Conservation (phyloP, 2,113 vertebrate genomes). For the Barbus barbus region DNA sequence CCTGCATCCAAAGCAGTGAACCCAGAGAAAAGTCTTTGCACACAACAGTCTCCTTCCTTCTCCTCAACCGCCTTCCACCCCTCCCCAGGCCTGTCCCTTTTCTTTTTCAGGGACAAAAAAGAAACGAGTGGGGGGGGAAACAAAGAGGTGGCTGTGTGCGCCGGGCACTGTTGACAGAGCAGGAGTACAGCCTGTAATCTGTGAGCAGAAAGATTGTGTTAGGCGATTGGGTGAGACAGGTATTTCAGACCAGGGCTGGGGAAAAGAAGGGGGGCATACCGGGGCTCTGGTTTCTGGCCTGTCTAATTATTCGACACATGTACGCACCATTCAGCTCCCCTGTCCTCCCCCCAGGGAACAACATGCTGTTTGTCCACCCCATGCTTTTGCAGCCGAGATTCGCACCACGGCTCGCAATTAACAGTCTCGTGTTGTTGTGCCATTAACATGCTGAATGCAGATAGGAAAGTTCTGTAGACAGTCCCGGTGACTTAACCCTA, state of each 20-base stretch:
- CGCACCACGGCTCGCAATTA: slow-evolving; percentile 69
- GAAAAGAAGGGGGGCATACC: slow-evolving; percentile 46
- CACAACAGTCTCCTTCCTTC: slow-evolving; percentile 37
- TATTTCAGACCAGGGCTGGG: slow-evolving; percentile 65
- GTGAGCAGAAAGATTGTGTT: slow-evolving; percentile 49
- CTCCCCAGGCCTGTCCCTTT: slow-evolving; percentile 29
- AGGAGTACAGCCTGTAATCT: slow-evolving; percentile 49
- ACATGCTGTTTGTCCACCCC: slow-evolving; percentile 73
- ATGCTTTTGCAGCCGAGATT: slow-evolving; percentile 68
- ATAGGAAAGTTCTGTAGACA: slow-evolving; percentile 73
- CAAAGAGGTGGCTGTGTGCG: slow-evolving; percentile 56
- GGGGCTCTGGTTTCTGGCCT: slow-evolving; percentile 44
- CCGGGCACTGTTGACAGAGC: slow-evolving; percentile 52
- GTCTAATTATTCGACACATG: slow-evolving; percentile 77
- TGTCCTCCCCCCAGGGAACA: slow-evolving; percentile 65
- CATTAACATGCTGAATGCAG: slow-evolving; percentile 77
- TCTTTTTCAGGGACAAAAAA: slow-evolving; percentile 15
- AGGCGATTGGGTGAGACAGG: slow-evolving; percentile 65
- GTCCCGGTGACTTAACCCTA: slow-evolving; percentile 53
- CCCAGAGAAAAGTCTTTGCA: slow-evolving; percentile 49
- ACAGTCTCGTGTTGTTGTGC: slow-evolving; percentile 79
- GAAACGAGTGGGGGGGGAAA: slow-evolving; percentile 24
- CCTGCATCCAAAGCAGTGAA: slow-evolving; percentile 53
- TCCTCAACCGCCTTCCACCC: slow-evolving; percentile 18
- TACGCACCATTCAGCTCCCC: slow-evolving; percentile 69